Conservation (phyloP, 2,797 vertebrate genomes). For the Phataginus tetradactyla region DNA sequence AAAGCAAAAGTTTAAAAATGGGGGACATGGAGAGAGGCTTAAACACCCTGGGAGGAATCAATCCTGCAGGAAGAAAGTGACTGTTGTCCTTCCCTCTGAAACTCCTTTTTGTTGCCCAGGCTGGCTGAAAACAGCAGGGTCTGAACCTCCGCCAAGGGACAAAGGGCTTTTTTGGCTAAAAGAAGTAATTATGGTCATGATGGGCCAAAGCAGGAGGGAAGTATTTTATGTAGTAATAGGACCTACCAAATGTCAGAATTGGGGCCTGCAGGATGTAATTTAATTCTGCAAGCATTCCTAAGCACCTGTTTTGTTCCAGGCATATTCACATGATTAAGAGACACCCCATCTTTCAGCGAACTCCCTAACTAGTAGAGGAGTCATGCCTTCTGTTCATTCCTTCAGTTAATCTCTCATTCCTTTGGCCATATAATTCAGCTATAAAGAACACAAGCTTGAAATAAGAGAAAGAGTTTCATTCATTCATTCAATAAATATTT, state of each 20-base stretch:
- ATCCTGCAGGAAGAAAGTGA: conserved; percentile 59
- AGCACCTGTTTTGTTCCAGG: conserved; percentile 46
- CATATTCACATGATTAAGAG: background rate
- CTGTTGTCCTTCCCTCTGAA: conserved; percentile 63
- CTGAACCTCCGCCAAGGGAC: conserved; percentile 69
- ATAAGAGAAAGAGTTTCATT: background rate
- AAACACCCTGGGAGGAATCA: conserved; percentile 54
- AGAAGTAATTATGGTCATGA: conserved; percentile 47
- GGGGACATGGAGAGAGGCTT: background rate
- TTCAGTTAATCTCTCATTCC: background rate
- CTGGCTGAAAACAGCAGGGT: conserved; percentile 57
- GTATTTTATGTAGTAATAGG: conserved; percentile 37
- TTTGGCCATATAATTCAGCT: background rate
- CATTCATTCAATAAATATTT: background rate
- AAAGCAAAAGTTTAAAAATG: conserved; percentile 10
- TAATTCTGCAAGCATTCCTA: background rate
- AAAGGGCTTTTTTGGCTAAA: conserved; percentile 65
- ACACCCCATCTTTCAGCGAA: background rate
- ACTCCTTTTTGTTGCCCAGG: conserved; percentile 51
- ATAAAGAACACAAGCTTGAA: conserved; percentile 30
- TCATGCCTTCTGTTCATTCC: background rate
- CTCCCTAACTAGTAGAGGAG: background rate
- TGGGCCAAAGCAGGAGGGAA: conserved; percentile 53
- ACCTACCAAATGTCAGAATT: background rate
- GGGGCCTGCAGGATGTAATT: background rate